Base-by-base conservation (phyloP, 2,888 invertebrate species). In the Cynaeus angustus region DNA sequence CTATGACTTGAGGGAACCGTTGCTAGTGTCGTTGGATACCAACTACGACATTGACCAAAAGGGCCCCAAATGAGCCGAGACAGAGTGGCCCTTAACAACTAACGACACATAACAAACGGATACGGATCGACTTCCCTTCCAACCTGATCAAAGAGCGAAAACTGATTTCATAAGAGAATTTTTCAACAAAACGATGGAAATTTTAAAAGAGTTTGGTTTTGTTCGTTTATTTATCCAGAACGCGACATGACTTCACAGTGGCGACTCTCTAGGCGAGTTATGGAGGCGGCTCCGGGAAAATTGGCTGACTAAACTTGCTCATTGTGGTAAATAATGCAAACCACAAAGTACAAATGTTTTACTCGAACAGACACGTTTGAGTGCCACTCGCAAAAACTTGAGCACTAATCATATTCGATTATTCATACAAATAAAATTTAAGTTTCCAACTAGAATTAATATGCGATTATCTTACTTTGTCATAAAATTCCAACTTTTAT, bases 1-100 rank as follows among this genome's bases (percentile, higher is more conserved):
- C 45, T 28, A 59, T 46, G 43, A 46, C 59, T 59, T 59, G 30
- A 46, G 45, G 45, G 26, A 43, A 41, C 26, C 28, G 38, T 26
- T 13, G 21, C 5, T 43, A 26, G 21, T 14, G 55, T 43, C 56
- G 43, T 50, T 50, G 10, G n/a, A 50, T 16, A 8, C 8, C 50
- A 26, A 43, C 56, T 5, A 56, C 56, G 43, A 56, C 41, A 56
- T 56, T 43, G 21, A 43, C 56, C 56, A 56, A 56, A 43, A 41
- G 59, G 26, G 41, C 41, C 46, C 46, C 59, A 28, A 59, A 59
- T 59, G 59, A 33, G 21, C 26, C 38, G 21, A 33, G 13, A 59
- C 59, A 13, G 6, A 58, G 38, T 58, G 28, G 41, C 58, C 45
- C 26, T 38, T 58, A 10, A 41, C 58, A 43, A n/a, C 58, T 58